phyloP scores from a whole-genome alignment of 53 echinoderm and acorn worm genomes.

The Paelopatides confundens region DNA sequence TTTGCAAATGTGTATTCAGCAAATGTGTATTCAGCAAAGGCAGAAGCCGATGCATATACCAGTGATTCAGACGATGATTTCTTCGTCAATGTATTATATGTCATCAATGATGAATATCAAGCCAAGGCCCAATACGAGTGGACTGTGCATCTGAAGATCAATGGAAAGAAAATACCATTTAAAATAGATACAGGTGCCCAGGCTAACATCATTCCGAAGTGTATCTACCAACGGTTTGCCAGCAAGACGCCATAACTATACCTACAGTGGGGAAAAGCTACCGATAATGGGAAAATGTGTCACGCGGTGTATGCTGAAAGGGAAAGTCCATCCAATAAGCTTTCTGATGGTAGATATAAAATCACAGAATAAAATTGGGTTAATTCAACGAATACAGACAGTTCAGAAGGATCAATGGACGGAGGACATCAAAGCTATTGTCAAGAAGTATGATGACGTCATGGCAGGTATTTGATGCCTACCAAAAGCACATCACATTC shows the following conservation, averaged over 20 bases:
- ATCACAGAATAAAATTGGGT: background rate
- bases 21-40: no score
- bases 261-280: background rate
- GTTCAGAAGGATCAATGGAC: no score
- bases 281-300: background rate
- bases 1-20: background rate
- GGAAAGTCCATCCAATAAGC: background rate
- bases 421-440: background rate
- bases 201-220: background rate
- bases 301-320: background rate
- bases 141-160: background rate
- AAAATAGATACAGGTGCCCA: background rate
- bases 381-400: background rate
- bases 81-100: background rate
- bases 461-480: conserved; percentile 18
- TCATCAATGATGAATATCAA: background rate
- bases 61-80: background rate
- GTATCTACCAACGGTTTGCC: background rate
- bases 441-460: conserved; percentile 25
- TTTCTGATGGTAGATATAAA: background rate
- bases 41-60: background rate
- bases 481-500: conserved; percentile 4
- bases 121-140: background rate
- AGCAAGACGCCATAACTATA: background rate
- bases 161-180: background rate